A percentile compares a stretch with the other conserved stretches of the same genome.
These are phyloP conservation scores for Lineus longissimus DNA, from an alignment of 1,140 invertebrate species.

Conservation along the genomic window DNA sequence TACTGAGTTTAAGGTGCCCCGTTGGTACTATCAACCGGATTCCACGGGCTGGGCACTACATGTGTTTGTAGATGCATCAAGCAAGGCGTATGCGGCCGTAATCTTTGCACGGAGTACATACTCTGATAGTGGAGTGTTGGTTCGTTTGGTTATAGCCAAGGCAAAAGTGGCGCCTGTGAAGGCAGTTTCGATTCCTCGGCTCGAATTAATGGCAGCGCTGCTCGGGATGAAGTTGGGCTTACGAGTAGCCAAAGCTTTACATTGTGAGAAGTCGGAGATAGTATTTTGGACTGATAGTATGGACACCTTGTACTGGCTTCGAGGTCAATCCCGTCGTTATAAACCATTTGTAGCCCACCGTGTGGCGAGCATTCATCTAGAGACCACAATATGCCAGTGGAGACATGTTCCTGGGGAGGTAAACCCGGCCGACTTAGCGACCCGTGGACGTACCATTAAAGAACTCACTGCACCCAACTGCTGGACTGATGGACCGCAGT, in stretches of 20 bases:
- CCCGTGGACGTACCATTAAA: background rate
- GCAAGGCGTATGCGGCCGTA: background rate
- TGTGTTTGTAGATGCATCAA: background rate
- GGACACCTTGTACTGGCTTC: background rate
- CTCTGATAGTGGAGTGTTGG: background rate
- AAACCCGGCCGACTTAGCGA: slow-evolving; percentile 1
- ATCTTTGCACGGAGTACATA: background rate
- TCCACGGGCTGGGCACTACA: background rate
- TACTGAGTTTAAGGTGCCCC: background rate
- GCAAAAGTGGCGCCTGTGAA: background rate
- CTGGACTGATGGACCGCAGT: background rate
- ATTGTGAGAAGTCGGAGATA: no score
- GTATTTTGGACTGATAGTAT: no score
- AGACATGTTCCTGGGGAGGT: background rate
- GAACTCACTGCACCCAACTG: background rate
- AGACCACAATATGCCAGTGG: background rate
- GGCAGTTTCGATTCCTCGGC: background rate
- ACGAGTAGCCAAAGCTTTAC: no score
- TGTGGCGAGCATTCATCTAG: background rate
- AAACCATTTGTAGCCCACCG: background rate
- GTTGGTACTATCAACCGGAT: background rate
- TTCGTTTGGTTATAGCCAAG: background rate
- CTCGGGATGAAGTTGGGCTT: background rate
- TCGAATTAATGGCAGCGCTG: background rate
- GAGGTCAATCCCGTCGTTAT: background rate